Conservation (phyloP, 2,797 vertebrate genomes). For the Astyanax mexicanus region DNA sequence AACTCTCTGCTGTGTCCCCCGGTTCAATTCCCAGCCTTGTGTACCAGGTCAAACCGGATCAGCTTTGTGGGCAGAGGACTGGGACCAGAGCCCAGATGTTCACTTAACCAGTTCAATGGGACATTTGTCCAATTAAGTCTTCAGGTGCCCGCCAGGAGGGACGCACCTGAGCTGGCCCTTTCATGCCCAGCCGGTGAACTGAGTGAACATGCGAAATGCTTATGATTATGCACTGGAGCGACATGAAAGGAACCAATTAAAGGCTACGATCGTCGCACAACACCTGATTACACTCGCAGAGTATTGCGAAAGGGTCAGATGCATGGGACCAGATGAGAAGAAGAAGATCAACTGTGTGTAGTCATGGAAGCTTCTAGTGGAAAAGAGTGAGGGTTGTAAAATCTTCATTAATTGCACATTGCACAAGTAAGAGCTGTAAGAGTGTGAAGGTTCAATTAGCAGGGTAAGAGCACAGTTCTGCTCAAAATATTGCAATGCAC, state of each 20-base stretch:
- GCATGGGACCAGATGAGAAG: conserved; percentile 13
- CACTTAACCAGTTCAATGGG: conserved; percentile 69
- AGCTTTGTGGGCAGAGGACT: conserved; percentile 42
- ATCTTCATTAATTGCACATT: too few species aligned
- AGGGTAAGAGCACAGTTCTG: too few species aligned
- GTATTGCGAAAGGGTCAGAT: background rate
- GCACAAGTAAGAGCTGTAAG: too few species aligned
- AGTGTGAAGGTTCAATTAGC: too few species aligned
- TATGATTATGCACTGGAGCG: conserved; percentile 66
- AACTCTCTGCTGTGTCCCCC: conserved; percentile 37
- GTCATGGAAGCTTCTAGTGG: too few species aligned
- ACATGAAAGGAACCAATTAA: conserved; percentile 68
- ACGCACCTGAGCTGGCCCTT: conserved; percentile 75
- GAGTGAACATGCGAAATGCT: conserved; percentile 71
- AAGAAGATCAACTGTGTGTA: background rate
- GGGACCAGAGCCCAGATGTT: conserved; percentile 57
- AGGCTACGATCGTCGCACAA: conserved; percentile 4
- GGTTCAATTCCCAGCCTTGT: conserved; percentile 12
- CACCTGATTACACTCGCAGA: conserved; percentile 3
- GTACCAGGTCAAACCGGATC: conserved; percentile 43
- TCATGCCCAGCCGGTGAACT: conserved; percentile 58
- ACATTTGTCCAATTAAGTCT: conserved; percentile 69
- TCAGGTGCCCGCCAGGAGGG: conserved; percentile 39
- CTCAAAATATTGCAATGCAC: too few species aligned
- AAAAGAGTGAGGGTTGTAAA: too few species aligned